Evolutionary conservation across 2,888 invertebrate genomes (phyloP).

Genomic region (Nemotelus nigrinus): DNA sequence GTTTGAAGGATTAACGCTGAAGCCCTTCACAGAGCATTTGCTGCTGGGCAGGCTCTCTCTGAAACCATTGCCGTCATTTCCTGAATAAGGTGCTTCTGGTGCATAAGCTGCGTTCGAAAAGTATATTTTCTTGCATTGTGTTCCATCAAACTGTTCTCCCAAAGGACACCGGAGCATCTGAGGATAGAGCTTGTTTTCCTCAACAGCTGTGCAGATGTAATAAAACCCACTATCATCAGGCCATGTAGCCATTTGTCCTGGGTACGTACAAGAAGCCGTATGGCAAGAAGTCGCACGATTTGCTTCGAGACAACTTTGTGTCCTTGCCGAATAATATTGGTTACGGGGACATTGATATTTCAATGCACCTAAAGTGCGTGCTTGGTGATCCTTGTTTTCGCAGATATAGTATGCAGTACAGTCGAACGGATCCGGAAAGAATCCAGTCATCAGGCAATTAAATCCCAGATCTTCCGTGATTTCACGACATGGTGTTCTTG

Average conservation of each 20-base stretch:
- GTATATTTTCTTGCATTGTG: not conserved
- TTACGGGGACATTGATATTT: not conserved
- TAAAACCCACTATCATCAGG: not conserved
- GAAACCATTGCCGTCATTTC: not conserved
- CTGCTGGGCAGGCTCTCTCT: no score
- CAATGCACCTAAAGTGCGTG: not conserved
- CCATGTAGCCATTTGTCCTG: not conserved
- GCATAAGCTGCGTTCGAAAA: not conserved
- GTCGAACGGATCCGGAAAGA: slow-evolving; percentile 64
- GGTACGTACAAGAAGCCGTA: not conserved
- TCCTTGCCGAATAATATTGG: not conserved
- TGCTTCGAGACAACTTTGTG: not conserved
- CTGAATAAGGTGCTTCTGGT: not conserved
- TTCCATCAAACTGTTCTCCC: not conserved
- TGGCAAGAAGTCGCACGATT: not conserved
- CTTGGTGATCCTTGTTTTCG: slow-evolving; percentile 55
- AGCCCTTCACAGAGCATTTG: not conserved
- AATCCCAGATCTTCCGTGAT: not conserved
- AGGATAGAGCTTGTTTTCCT: not conserved
- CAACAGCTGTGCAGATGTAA: not conserved
- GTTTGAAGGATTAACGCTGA: not conserved
- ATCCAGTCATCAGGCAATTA: slow-evolving; percentile 60
- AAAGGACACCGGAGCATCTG: not conserved
- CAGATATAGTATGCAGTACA: slow-evolving; percentile 64
- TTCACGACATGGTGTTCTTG: not conserved